Evolutionary conservation across 2,797 vertebrate species (phyloP).

Genomic region (Enteromius treurensis): DNA sequence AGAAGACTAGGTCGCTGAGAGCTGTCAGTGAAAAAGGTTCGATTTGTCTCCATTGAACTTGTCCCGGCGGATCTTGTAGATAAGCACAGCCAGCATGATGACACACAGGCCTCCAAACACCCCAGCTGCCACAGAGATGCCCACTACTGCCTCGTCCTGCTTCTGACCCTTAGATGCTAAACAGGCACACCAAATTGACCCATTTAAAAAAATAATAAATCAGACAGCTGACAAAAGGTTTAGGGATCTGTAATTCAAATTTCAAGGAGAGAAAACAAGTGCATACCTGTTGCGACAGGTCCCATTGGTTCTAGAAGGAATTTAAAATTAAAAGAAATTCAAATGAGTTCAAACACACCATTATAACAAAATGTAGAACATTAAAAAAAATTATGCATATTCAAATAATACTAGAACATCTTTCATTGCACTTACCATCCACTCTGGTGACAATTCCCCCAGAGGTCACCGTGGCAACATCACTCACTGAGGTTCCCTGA

Average conservation of each 20-base stretch:
- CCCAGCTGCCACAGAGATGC: constrained; percentile 63
- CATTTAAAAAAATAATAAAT: neutral
- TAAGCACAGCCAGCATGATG: constrained; percentile 59
- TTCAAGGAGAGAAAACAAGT: neutral
- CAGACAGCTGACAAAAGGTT: neutral
- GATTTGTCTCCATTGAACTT: constrained; percentile 36
- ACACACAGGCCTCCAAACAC: constrained; percentile 62
- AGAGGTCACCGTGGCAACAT: constrained; percentile 70
- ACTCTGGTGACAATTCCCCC: constrained; percentile 64
- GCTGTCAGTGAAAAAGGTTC: constrained; percentile 13
- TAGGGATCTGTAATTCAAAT: too few species aligned
- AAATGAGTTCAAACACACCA: neutral
- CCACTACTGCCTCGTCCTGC: constrained; percentile 41
- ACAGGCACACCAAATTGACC: neutral
- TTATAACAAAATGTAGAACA: too few species aligned
- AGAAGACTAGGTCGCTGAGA: constrained; percentile 21
- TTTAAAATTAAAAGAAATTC: neutral
- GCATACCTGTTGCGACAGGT: constrained; percentile 61
- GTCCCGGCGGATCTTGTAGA: constrained; percentile 50
- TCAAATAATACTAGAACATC: neutral
- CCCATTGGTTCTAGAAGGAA: constrained; percentile 47
- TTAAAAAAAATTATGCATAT: neutral
- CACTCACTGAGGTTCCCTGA: constrained; percentile 66
- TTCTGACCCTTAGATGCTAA: constrained; percentile 46
- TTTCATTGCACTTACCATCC: constrained; percentile 56